Base-by-base conservation (phyloP, 2,113 vertebrate species). In the Triplophysa siluroides region DNA sequence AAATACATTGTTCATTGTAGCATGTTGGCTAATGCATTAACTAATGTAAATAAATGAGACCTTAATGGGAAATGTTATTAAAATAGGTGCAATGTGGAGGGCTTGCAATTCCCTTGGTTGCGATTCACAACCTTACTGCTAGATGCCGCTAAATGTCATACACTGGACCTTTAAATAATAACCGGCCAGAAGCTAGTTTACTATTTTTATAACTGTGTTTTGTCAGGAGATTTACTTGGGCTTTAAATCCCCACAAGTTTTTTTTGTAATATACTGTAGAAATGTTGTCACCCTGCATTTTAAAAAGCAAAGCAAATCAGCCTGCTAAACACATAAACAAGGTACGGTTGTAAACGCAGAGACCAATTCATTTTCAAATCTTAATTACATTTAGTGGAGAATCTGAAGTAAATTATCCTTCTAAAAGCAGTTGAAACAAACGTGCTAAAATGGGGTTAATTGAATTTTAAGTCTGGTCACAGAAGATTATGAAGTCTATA, bases 401-500 rank as follows among this genome's bases (percentile, higher is more conserved):
- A 84, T 91, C 88, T 89, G 87, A 89, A 91, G 87, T 83, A 92
- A 91, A 93, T 91, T 88, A 90, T 86, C 90, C 84, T 87, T 85
- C 64, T 84, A 85, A 70, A 83, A 85, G 80, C 90, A 91, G 91
- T 91, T 93, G 87, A 92, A 93, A 92, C 89, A 92, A 92, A 80
- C 89, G 89, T 92, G 89, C 88, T 91, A 91, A 91, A 91, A 89
- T 79, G 68, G 87, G 90, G 92, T 93, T 93, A 93, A 93, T 92
- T 93, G 89, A 93, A 93, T 92, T 88, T 88, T 90, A 91, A 92
- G 90, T 84, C 91, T 92, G 89, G 90, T 92, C 89, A 89, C 88
- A 86, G 91, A 90, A 92, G 90, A 92, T 92, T 92, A 90, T 87
- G 88, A 88, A 88, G 84, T 86, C 81, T 86, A 82, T 87, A 87